These are phyloP conservation scores for Hydrocynus forskahlii DNA, from an alignment of 2,797 vertebrate species.

Conservation along the genomic window DNA sequence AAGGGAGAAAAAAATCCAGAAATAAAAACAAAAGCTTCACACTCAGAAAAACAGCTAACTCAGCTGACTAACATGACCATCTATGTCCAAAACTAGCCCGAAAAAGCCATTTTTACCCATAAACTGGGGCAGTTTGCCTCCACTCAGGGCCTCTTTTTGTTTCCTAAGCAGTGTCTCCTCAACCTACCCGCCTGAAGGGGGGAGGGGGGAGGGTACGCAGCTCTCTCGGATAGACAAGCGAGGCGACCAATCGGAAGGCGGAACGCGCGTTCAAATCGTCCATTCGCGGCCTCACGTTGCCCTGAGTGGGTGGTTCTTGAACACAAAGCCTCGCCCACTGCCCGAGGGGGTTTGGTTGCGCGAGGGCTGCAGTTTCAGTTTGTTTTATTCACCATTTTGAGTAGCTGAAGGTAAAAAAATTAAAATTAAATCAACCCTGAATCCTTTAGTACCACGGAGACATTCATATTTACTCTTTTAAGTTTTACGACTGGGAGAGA, in stretches of 20 bases:
- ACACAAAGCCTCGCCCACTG: constrained; percentile 64
- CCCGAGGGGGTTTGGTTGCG: constrained; percentile 78
- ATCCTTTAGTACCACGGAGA: constrained; percentile 68
- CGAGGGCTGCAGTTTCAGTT: constrained; percentile 87
- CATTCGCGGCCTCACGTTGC: constrained; percentile 66
- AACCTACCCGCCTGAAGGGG: constrained; percentile 71
- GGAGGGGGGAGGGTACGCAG: constrained; percentile 63
- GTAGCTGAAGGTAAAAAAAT: constrained; percentile 77
- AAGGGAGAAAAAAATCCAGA: not conserved
- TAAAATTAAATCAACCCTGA: constrained; percentile 55
- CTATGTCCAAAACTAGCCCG: not conserved
- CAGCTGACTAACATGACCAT: not conserved
- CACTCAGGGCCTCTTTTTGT: constrained; percentile 82
- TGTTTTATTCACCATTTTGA: constrained; percentile 90
- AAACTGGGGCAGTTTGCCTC: constrained; percentile 66
- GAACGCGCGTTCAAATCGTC: constrained; percentile 71
- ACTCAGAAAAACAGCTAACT: not conserved
- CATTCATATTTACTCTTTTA: constrained; percentile 56
- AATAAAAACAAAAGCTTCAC: not conserved
- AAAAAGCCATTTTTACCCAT: constrained; percentile 52
- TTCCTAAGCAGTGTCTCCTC: constrained; percentile 76
- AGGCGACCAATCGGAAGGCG: constrained; percentile 42
- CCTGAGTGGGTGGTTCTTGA: constrained; percentile 62
- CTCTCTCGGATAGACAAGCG: constrained; percentile 56
- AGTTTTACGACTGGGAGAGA: constrained; percentile 66